Percentiles rank a stretch among this genome's conserved stretches.
Conservation (phyloP, 2,113 vertebrate species). For the Desmodus rotundus region DNA sequence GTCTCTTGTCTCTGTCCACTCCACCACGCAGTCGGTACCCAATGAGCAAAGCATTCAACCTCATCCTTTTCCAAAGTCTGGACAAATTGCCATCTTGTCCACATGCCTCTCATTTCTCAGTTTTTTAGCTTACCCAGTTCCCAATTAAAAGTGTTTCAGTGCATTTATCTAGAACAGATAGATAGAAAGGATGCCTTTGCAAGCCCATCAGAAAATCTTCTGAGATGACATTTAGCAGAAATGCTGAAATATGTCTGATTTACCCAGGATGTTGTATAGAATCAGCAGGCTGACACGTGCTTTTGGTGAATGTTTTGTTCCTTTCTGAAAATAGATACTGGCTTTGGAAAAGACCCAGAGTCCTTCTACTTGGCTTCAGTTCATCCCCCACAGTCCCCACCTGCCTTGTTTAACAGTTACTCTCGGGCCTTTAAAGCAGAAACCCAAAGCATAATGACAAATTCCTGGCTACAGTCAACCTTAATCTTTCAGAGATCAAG, state of each 20-base stretch:
- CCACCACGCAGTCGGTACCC: not conserved
- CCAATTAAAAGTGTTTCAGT: not conserved
- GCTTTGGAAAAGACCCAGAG: not conserved
- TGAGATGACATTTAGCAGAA: conserved; percentile 18
- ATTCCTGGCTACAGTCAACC: not conserved
- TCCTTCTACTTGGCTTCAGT: not conserved
- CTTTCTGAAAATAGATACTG: conserved; percentile 38
- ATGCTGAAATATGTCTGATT: not conserved
- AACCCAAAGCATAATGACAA: not conserved
- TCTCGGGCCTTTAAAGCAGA: not conserved
- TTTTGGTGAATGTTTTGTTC: conserved; percentile 15
- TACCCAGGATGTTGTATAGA: not conserved
- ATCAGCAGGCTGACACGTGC: not conserved
- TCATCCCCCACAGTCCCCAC: not conserved
- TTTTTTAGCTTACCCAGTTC: not conserved
- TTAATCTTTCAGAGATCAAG: not conserved
- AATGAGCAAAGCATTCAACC: not conserved
- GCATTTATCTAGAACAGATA: not conserved
- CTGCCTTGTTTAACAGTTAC: not conserved
- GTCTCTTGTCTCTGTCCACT: not conserved
- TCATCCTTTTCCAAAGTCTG: not conserved
- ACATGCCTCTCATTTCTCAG: not conserved
- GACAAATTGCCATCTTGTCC: not conserved
- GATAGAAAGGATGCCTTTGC: not conserved
- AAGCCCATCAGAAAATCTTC: not conserved